A percentile compares a stretch with the other conserved stretches of the same genome.
Conservation (phyloP, 2,888 invertebrate genomes). For the Flexamia atlantica region DNA sequence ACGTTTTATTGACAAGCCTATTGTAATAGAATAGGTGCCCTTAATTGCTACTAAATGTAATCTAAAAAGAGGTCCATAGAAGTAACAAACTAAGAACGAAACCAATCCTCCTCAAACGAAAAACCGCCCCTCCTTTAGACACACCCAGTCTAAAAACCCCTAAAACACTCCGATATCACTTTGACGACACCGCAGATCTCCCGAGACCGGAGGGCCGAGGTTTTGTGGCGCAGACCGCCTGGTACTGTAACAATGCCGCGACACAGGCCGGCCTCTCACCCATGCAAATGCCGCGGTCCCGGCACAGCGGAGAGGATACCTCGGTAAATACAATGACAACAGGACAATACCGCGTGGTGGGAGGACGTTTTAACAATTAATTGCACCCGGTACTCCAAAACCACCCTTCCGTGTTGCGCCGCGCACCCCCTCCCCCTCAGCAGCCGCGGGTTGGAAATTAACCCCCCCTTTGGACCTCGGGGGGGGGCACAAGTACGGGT, state of each 20-base stretch:
- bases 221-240: neutral
- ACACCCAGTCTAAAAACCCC: too few relatives aligned
- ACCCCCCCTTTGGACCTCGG: neutral
- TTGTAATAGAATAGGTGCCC: too few relatives aligned
- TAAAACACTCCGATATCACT: too few relatives aligned
- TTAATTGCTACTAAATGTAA: too few relatives aligned
- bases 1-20: too few relatives aligned
- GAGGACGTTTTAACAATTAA: conserved; percentile 37
- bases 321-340: conserved; percentile 30
- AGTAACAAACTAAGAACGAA: too few relatives aligned
- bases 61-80: too few relatives aligned
- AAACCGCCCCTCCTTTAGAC: too few relatives aligned
- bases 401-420: conserved; percentile 37
- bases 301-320: conserved; percentile 37
- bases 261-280: neutral
- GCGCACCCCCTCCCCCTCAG: neutral
- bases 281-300: conserved; percentile 20
- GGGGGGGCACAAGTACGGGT: neutral
- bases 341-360: conserved; percentile 18
- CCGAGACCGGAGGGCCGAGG: neutral
- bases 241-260: neutral
- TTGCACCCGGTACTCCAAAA: conserved; percentile 24
- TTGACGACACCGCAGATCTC: too few relatives aligned
- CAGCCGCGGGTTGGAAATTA: neutral
- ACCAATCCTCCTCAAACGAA: too few relatives aligned